Percentiles rank a stretch among this genome's conserved stretches.
These are phyloP conservation scores for Elaphurus davidianus DNA, from an alignment of 2,113 vertebrate genomes.

Conservation along the genomic window DNA sequence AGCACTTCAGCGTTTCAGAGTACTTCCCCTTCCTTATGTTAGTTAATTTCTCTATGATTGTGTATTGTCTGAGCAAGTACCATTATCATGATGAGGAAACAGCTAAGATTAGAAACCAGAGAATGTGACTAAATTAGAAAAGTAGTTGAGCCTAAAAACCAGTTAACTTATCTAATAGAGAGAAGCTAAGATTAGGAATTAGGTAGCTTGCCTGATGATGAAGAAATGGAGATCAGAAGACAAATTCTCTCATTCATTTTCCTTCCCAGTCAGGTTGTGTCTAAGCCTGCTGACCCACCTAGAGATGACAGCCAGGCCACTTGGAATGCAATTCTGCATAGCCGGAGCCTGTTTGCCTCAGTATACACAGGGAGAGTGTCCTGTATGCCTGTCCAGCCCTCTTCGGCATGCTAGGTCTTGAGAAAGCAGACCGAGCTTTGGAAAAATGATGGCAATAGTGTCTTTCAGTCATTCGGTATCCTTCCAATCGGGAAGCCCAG, in stretches of 20 bases:
- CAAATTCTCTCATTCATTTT: neutral
- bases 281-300: neutral
- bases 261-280: neutral
- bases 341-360: neutral
- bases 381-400: too few relatives aligned
- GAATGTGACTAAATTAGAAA: neutral
- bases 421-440: neutral
- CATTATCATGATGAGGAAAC: neutral
- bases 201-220: neutral
- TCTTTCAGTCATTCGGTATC: neutral
- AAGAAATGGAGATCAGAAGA: conserved; percentile 1
- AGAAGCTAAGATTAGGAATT: neutral
- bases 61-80: neutral
- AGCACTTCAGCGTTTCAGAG: neutral
- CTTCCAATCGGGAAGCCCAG: neutral
- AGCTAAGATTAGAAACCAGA: neutral
- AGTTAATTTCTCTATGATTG: neutral
- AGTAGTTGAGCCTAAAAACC: neutral
- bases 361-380: neutral
- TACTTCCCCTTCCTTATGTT: neutral
- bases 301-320: neutral
- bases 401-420: neutral
- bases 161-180: neutral
- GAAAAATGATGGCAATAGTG: neutral
- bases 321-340: neutral